Evolutionary conservation across 2,888 invertebrate genomes (phyloP).

Genomic region (Aporophyla nigra): DNA sequence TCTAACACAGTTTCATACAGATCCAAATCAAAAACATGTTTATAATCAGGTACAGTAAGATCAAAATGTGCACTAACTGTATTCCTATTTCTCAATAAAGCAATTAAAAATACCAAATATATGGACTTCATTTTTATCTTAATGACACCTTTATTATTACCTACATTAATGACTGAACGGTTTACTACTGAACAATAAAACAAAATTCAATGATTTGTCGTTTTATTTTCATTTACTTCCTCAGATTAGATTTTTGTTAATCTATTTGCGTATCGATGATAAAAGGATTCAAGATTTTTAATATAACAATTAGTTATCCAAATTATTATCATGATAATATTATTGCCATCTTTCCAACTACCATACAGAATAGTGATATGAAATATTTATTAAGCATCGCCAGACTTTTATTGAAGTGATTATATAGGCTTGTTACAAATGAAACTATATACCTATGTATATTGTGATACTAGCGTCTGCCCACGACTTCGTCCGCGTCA

Average conservation of each 20-base stretch:
- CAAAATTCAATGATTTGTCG: no score
- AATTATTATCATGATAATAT: not conserved
- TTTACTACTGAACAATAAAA: constrained; percentile 16
- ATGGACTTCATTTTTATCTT: constrained; percentile 23
- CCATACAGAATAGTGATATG: not conserved
- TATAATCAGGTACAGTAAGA: constrained; percentile 60
- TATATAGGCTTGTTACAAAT: not conserved
- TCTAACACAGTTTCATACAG: constrained; percentile 79
- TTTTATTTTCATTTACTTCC: constrained; percentile 15
- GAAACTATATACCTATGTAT: not conserved
- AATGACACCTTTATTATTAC: not conserved
- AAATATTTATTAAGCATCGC: not conserved
- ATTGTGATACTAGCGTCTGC: no score
- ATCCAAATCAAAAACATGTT: constrained; percentile 74
- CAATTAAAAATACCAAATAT: constrained; percentile 33
- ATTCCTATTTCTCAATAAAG: not conserved
- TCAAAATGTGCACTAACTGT: constrained; percentile 58
- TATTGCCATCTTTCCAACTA: constrained; percentile 1
- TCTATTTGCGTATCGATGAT: constrained; percentile 6
- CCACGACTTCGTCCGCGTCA: no score
- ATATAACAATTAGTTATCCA: not conserved
- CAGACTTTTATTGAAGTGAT: not conserved
- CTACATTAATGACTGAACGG: not conserved
- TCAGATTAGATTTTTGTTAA: constrained; percentile 21
- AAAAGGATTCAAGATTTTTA: not conserved